phyloP scores from a whole-genome alignment of 2,797 vertebrate genomes.

The Mormyrops boulengeri region DNA sequence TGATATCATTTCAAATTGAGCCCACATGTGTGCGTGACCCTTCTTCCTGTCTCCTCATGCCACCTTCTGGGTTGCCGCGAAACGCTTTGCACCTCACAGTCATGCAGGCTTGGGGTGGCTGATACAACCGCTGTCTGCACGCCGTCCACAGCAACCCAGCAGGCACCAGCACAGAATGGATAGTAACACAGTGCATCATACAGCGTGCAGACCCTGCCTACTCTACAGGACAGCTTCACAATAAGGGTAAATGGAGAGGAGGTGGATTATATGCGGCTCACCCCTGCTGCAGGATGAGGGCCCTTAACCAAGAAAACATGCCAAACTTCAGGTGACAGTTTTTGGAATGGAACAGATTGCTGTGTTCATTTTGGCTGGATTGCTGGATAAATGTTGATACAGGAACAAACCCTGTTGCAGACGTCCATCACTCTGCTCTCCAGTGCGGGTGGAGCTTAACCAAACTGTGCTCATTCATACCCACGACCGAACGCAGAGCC shows the following conservation, averaged over 20 bases:
- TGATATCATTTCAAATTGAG: slow-evolving; percentile 1
- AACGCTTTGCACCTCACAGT: no score
- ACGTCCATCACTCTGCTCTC: no score
- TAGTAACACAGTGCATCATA: background rate
- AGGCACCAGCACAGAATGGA: background rate
- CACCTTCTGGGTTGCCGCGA: background rate
- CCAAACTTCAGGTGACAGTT: background rate
- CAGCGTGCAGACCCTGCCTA: background rate
- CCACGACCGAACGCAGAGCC: background rate
- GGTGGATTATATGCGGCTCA: background rate
- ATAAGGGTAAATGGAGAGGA: slow-evolving; percentile 19
- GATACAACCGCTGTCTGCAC: background rate
- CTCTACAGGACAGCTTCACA: slow-evolving; percentile 11
- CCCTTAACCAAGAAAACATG: background rate
- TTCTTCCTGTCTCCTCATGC: background rate
- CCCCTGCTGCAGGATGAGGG: slow-evolving; percentile 8
- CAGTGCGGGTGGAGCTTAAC: no score
- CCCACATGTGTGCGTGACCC: slow-evolving; percentile 34
- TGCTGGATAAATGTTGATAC: slow-evolving; percentile 15
- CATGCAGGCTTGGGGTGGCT: background rate
- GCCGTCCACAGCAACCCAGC: background rate
- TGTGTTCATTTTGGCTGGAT: slow-evolving; percentile 23
- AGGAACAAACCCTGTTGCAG: background rate
- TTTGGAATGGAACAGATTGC: background rate
- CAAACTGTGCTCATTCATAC: no score